A percentile compares a stretch with the other conserved stretches of the same genome.
phyloP scores from a whole-genome alignment of 2,888 invertebrate species.

The Smittia aterrima region DNA sequence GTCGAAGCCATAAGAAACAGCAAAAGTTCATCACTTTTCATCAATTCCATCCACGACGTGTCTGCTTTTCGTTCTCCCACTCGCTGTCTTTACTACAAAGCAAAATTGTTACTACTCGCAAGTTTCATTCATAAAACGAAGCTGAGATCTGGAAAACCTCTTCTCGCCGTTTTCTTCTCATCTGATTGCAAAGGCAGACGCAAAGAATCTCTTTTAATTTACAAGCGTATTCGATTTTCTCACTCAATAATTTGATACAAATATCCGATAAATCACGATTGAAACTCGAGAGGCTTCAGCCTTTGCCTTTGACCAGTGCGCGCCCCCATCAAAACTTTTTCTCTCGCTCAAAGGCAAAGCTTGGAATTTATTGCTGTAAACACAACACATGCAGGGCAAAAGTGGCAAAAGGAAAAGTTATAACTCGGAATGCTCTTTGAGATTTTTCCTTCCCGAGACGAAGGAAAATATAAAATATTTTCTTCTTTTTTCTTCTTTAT shows the following conservation, averaged over 20 bases:
- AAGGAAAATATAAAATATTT: neutral
- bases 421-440: constrained; percentile 23
- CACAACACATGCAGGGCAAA: constrained; percentile 35
- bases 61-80: neutral
- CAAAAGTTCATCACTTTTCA: too few relatives aligned
- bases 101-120: neutral
- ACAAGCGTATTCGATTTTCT: constrained; percentile 24
- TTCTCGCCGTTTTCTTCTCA: too few relatives aligned
- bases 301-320: neutral
- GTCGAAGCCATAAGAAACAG: too few relatives aligned
- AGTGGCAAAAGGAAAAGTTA: constrained; percentile 26
- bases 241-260: constrained; percentile 42
- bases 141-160: neutral
- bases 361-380: constrained; percentile 37
- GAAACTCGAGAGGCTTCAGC: constrained; percentile 21
- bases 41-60: too few relatives aligned
- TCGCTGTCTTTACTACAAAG: neutral
- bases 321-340: neutral
- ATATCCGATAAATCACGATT: constrained; percentile 41
- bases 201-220: constrained; percentile 26
- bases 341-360: constrained; percentile 1
- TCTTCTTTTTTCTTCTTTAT: neutral
- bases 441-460: constrained; percentile 12
- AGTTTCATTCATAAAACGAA: constrained; percentile 5
- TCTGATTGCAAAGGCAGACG: neutral